A percentile compares a stretch with the other conserved stretches of the same genome.
These are phyloP conservation scores for Caloenas nicobarica DNA, from an alignment of 2,113 vertebrate species.

Conservation along the genomic window DNA sequence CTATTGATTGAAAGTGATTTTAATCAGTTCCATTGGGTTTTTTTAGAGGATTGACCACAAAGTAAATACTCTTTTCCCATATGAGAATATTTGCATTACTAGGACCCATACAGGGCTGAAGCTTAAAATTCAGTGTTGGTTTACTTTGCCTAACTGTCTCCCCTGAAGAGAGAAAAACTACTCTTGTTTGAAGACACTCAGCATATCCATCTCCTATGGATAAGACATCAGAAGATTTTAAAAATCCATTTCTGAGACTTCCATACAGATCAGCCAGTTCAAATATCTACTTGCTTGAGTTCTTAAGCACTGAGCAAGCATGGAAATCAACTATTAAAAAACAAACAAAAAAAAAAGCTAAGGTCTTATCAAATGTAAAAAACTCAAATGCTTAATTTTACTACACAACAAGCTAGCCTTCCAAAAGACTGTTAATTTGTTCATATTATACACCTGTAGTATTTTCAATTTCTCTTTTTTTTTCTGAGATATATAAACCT, in stretches of 20 bases:
- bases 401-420: background rate
- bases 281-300: background rate
- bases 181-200: background rate
- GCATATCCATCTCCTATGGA: background rate
- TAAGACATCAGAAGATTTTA: background rate
- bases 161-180: background rate
- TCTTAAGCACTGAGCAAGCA: background rate
- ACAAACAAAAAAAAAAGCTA: background rate
- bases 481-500: background rate
- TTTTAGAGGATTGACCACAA: constrained; percentile 33
- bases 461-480: background rate
- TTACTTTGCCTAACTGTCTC: background rate
- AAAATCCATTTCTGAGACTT: background rate
- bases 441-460: background rate
- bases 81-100: constrained; percentile 20
- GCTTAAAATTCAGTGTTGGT: background rate
- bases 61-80: constrained; percentile 29
- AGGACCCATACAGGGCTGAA: background rate
- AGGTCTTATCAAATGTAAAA: background rate
- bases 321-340: background rate
- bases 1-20: constrained; percentile 46
- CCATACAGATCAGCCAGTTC: background rate
- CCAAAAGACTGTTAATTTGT: background rate
- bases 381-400: background rate
- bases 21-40: constrained; percentile 3